These are phyloP conservation scores for Drosophila micromelanica DNA, from an alignment of 1,140 invertebrate genomes.

Conservation along the genomic window DNA sequence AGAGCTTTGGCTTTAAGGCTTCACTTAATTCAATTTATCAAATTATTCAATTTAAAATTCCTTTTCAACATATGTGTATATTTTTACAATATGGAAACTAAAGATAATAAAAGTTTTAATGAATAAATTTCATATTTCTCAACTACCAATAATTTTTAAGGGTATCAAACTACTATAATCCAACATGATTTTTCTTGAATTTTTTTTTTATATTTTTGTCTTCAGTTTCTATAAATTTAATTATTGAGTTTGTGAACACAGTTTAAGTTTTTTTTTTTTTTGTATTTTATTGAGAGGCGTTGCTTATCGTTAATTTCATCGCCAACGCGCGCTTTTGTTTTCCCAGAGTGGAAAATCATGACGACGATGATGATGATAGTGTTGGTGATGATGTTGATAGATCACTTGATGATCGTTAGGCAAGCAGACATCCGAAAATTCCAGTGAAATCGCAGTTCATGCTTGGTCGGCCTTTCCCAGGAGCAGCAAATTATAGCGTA, in stretches of 20 bases:
- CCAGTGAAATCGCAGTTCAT: constrained; percentile 70
- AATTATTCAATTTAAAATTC: too few species aligned
- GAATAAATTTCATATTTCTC: background rate
- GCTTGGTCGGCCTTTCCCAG: constrained; percentile 70
- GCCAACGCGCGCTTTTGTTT: constrained; percentile 73
- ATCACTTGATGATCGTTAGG: constrained; percentile 56
- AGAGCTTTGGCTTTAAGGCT: too few species aligned
- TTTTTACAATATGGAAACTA: too few species aligned
- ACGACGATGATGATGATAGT: constrained; percentile 8
- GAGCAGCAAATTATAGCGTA: constrained; percentile 62
- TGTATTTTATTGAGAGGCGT: constrained; percentile 21
- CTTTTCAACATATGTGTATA: too few species aligned
- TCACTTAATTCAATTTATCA: too few species aligned
- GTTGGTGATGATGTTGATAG: constrained; percentile 43
- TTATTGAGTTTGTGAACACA: constrained; percentile 56
- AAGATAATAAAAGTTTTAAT: too few species aligned
- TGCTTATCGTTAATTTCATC: constrained; percentile 75
- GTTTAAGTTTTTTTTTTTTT: constrained; percentile 53
- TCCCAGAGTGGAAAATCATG: constrained; percentile 56
- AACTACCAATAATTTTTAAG: background rate
- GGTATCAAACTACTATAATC: background rate
- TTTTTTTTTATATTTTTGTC: constrained; percentile 8
- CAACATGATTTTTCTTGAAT: background rate
- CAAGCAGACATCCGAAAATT: constrained; percentile 52
- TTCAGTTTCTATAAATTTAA: constrained; percentile 70